Evolutionary conservation across 2,113 vertebrate species (phyloP), one percentile per base, ranked within the genome.

Genomic region (Xiphias gladius): DNA sequence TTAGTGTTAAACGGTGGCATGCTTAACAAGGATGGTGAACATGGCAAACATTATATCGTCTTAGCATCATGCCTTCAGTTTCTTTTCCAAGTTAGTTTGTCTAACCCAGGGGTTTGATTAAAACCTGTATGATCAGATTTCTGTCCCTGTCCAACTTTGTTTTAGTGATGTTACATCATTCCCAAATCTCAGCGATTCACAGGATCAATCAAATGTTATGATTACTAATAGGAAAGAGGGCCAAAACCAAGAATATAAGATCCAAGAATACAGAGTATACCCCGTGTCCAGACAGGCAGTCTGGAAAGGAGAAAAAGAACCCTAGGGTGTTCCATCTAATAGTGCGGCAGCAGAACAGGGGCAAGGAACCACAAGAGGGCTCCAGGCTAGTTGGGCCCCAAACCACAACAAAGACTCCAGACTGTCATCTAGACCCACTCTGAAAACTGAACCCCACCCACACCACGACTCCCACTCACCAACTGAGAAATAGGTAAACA

Each of bases 361-460:
- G 80, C 86, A 87, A 69, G 41, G 82, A 86, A 84, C 76, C 76
- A 66, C 37, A 72, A 48, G 61, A 79, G n/a, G 69, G 65, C 81
- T 81, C 67, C 66, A 41, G 58, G 30, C 69, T 46, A 73, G 79
- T 74, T 22, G 24, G 64, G 63, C 63, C 90, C 70, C 41, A 79
- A 82, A 90, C 89, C 91, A 93, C 89, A 93, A 94, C 89, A 94
- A 90, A 93, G 90, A 7, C 43, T n/a, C 73, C 62, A 16, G 86
- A 79, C 85, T 88, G 76, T 88, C 87, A 89, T 89, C 84, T 71
- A 75, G 82, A 83, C 79, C 72, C 74, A 79, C 82, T 88, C 73
- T 88, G 69, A 92, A 84, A 92, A 82, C 86, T 76, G 80, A 91
- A 55, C 80, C 83, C 64, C 74, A 75, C 90, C 87, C 79, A 81